Evolutionary conservation across 2,888 invertebrate genomes (phyloP).

Genomic region (Sinopyrophorus schimmeli): DNA sequence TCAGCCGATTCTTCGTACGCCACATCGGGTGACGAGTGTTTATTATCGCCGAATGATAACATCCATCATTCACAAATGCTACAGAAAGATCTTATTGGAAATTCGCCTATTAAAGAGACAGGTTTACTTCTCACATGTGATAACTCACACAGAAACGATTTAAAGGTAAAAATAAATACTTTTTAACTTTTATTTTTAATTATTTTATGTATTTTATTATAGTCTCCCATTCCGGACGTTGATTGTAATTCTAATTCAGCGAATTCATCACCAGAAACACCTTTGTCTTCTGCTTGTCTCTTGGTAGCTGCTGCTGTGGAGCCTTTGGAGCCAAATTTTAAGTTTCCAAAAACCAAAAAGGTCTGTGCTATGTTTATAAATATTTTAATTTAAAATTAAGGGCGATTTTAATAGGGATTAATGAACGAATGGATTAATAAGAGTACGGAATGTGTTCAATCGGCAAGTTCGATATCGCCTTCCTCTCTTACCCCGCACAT

Average conservation of each 20-base stretch:
- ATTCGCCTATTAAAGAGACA: constrained; percentile 42
- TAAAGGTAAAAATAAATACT: constrained; percentile 11
- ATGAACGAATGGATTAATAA: constrained; percentile 91
- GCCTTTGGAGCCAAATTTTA: constrained; percentile 79
- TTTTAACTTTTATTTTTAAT: neutral
- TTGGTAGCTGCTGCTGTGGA: constrained; percentile 84
- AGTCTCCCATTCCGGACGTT: constrained; percentile 46
- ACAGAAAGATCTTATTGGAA: constrained; percentile 13
- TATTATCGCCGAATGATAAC: constrained; percentile 59
- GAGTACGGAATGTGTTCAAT: constrained; percentile 61
- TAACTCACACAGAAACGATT: constrained; percentile 25
- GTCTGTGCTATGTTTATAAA: constrained; percentile 40
- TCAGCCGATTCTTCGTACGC: constrained; percentile 76
- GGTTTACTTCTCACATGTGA: constrained; percentile 61
- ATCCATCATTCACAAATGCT: constrained; percentile 11
- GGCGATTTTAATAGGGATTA: constrained; percentile 64
- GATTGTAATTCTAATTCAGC: constrained; percentile 58
- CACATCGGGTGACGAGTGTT: constrained; percentile 74
- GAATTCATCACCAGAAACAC: constrained; percentile 62
- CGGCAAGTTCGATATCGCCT: constrained; percentile 51
- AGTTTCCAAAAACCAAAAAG: constrained; percentile 92
- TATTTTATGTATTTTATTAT: constrained; percentile 17
- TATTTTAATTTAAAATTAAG: constrained; percentile 22
- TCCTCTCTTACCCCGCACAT: constrained; percentile 48
- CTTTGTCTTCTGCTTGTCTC: constrained; percentile 77